These are phyloP conservation scores for Clarias macrocephalus DNA, from an alignment of 2,113 vertebrate genomes.

Conservation along the genomic window DNA sequence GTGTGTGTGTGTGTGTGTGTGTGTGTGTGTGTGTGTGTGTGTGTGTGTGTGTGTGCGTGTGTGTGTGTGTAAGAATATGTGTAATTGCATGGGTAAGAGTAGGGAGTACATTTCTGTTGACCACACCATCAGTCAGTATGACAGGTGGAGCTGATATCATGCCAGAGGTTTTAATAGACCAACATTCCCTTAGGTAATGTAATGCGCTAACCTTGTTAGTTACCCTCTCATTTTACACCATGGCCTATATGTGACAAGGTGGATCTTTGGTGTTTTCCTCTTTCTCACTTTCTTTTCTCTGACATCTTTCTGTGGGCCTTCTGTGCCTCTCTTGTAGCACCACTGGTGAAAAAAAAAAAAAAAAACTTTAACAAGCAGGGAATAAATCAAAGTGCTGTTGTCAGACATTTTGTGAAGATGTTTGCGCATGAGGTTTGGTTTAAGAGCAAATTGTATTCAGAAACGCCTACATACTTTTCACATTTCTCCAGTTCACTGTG, in stretches of 20 bases:
- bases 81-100: slow-evolving; percentile 35
- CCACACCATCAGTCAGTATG: slow-evolving; percentile 45
- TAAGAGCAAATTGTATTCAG: not conserved
- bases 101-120: slow-evolving; percentile 42
- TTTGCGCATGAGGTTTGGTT: not conserved
- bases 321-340: slow-evolving; percentile 3
- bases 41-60: not conserved
- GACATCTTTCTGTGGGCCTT: slow-evolving; percentile 14
- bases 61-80: slow-evolving; percentile 17
- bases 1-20: not conserved
- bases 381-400: slow-evolving; percentile 10
- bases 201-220: slow-evolving; percentile 22
- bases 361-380: too few relatives aligned
- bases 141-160: slow-evolving; percentile 39
- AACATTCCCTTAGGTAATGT: slow-evolving; percentile 37
- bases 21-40: not conserved
- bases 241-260: slow-evolving; percentile 31
- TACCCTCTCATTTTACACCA: slow-evolving; percentile 23
- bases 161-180: slow-evolving; percentile 40
- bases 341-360: too few relatives aligned
- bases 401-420: not conserved
- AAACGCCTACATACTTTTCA: not conserved
- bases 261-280: slow-evolving; percentile 26
- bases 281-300: slow-evolving; percentile 17
- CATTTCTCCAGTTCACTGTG: not conserved